Conservation (phyloP, 2,113 vertebrate genomes). For the Chinchilla lanigera region DNA sequence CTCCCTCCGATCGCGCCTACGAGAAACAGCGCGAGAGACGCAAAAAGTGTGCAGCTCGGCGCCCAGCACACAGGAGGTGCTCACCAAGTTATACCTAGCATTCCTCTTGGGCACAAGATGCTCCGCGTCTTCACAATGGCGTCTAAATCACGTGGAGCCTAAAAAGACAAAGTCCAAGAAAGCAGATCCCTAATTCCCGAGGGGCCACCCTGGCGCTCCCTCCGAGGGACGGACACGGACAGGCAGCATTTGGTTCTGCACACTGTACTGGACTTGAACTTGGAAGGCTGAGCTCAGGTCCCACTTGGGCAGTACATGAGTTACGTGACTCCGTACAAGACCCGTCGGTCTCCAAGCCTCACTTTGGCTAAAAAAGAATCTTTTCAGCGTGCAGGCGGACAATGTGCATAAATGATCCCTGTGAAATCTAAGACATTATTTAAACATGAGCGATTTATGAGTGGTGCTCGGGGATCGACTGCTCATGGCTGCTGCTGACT, state of each 20-base stretch:
- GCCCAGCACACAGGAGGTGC: not conserved
- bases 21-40: not conserved
- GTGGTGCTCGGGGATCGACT: not conserved
- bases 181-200: not conserved
- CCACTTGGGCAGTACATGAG: not conserved
- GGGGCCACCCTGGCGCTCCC: not conserved
- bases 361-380: not conserved
- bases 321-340: not conserved
- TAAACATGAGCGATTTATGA: conserved; percentile 15
- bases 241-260: not conserved
- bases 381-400: not conserved
- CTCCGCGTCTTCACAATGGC: not conserved
- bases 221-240: not conserved
- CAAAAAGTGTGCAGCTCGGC: not conserved
- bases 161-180: not conserved
- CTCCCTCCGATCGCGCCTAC: not conserved
- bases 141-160: not conserved
- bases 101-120: not conserved
- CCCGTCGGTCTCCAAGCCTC: not conserved
- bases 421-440: conserved; percentile 20
- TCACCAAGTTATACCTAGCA: not conserved
- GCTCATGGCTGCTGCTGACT: not conserved
- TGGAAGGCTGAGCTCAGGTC: not conserved
- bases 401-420: not conserved
- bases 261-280: not conserved